A percentile compares a stretch with the other conserved stretches of the same genome.
Conservation (phyloP, 2,888 invertebrate genomes). For the Neria commutata region DNA sequence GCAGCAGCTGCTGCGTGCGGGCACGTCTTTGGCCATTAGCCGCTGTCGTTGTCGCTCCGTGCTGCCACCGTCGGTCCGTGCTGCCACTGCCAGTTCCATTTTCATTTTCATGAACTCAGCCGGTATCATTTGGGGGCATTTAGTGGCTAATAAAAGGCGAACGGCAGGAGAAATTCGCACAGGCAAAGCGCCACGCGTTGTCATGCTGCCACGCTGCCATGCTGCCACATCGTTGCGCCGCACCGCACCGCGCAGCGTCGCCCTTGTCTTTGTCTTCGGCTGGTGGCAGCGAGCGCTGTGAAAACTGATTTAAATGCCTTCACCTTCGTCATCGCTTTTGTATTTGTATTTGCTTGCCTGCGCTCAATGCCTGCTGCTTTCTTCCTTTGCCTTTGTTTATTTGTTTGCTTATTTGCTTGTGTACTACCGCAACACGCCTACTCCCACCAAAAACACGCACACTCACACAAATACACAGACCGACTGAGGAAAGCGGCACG, state of each 20-base stretch:
- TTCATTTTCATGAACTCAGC: constrained; percentile 26
- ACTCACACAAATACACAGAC: too few relatives aligned
- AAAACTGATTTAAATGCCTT: constrained; percentile 43
- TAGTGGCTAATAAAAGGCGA: constrained; percentile 44
- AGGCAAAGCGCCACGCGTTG: not conserved
- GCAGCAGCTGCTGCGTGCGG: not conserved
- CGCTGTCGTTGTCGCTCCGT: too few relatives aligned
- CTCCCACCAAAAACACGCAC: too few relatives aligned
- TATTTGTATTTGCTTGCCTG: constrained; percentile 3
- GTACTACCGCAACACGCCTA: too few relatives aligned
- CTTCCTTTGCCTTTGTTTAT: constrained; percentile 19
- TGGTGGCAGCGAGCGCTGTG: constrained; percentile 29
- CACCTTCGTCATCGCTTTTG: constrained; percentile 29
- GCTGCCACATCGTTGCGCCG: too few relatives aligned
- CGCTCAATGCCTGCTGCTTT: constrained; percentile 10
- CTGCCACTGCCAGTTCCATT: constrained; percentile 9
- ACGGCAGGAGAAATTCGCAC: constrained; percentile 28
- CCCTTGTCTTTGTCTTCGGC: constrained; percentile 30
- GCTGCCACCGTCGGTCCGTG: not conserved
- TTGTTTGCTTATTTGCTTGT: constrained; percentile 23
- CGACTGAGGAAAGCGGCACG: too few relatives aligned
- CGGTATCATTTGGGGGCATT: constrained; percentile 39
- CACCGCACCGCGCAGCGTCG: not conserved
- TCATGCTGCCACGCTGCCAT: too few relatives aligned
- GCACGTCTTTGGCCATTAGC: too few relatives aligned